These are phyloP conservation scores for Caenorhabditis sulstoni DNA, from an alignment of 2,888 invertebrate genomes.

Conservation along the genomic window DNA sequence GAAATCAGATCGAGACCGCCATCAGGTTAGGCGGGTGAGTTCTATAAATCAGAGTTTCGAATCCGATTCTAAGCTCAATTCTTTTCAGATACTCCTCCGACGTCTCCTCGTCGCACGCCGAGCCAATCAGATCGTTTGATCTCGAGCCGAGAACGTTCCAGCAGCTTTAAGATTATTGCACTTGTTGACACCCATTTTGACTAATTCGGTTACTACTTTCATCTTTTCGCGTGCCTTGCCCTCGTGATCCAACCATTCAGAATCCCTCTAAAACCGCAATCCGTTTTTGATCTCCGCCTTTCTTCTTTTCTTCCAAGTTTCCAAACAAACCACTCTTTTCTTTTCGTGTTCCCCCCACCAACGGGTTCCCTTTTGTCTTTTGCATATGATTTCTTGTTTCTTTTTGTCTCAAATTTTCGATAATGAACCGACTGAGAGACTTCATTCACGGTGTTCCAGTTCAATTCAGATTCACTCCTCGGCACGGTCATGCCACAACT, in stretches of 20 bases:
- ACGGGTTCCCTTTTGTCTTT: not conserved
- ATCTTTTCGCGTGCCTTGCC: not conserved
- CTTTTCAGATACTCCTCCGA: constrained; percentile 71
- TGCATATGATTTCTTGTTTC: not conserved
- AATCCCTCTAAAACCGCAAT: too few relatives aligned
- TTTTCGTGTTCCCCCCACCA: not conserved
- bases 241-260: too few relatives aligned
- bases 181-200: not conserved
- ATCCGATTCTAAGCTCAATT: not conserved
- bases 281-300: too few relatives aligned
- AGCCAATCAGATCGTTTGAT: constrained; percentile 37
- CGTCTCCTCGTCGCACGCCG: constrained; percentile 64
- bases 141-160: constrained; percentile 35
- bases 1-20: constrained; percentile 58
- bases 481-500: constrained; percentile 4
- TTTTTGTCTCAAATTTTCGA: not conserved
- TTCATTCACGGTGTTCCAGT: too few relatives aligned
- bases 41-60: not conserved
- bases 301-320: too few relatives aligned
- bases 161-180: constrained; percentile 17
- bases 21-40: constrained; percentile 63
- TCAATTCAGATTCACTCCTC: too few relatives aligned
- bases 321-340: not conserved
- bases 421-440: not conserved
- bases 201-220: not conserved